These are phyloP conservation scores for Varecia variegata DNA, from an alignment of 2,797 vertebrate species.

Conservation along the genomic window DNA sequence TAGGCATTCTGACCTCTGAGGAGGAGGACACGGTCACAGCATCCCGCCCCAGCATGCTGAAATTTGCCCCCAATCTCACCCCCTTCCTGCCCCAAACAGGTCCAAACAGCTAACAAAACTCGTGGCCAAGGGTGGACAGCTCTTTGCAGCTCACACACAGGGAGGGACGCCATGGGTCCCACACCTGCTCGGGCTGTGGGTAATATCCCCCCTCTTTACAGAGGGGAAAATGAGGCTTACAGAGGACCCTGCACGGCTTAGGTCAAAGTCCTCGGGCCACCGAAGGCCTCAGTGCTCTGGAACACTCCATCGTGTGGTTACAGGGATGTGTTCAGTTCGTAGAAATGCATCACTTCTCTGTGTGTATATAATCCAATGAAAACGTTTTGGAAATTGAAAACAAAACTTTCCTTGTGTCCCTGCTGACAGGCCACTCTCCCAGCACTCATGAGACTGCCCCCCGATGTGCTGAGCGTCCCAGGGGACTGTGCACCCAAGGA, in stretches of 20 bases:
- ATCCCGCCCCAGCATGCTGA: background rate
- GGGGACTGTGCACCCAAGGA: background rate
- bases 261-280: too few species aligned
- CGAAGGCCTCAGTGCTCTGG: background rate
- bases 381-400: background rate
- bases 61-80: background rate
- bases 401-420: background rate
- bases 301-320: accelerated
- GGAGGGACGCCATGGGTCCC: background rate
- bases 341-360: background rate
- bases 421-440: background rate
- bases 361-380: accelerated
- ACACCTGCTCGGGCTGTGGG: too few species aligned
- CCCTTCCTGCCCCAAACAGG: background rate
- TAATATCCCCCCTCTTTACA: too few species aligned
- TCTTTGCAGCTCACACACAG: background rate
- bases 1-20: background rate
- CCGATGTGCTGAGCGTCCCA: accelerated
- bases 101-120: accelerated
- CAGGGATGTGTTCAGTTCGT: accelerated
- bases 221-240: accelerated
- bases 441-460: background rate
- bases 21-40: background rate
- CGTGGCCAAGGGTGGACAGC: accelerated
- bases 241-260: accelerated